Percentiles rank a stretch among this genome's conserved stretches.
These are phyloP conservation scores for Eunapius fragilis DNA, from an alignment of 37 sponge, comb jelly and placozoan species.

Conservation along the genomic window DNA sequence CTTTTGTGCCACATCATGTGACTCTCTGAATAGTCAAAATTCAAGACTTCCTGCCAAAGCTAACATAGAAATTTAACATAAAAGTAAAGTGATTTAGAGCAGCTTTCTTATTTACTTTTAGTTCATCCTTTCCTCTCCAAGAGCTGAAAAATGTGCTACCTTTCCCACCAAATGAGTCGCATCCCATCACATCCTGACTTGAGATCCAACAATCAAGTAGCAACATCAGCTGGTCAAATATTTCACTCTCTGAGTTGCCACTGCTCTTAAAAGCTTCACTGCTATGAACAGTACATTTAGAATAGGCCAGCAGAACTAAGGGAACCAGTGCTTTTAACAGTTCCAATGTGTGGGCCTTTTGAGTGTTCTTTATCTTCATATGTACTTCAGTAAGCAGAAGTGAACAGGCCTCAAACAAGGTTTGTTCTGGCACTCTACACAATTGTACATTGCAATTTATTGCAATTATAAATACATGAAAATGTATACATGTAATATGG, in stretches of 20 bases:
- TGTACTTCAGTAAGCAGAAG: background rate
- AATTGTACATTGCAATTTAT: no score
- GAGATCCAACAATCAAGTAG: background rate
- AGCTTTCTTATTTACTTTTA: background rate
- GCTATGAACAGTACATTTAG: background rate
- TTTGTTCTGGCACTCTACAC: background rate
- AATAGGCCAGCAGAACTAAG: background rate
- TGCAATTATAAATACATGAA: no score
- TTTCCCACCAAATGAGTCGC: background rate
- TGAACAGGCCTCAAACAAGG: background rate
- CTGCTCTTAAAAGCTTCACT: background rate
- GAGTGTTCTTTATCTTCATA: background rate
- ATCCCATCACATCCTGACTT: background rate
- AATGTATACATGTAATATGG: no score
- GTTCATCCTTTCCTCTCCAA: background rate
- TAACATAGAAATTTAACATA: background rate
- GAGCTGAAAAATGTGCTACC: background rate
- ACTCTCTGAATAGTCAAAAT: background rate
- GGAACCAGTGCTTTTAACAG: background rate
- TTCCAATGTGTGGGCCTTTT: background rate
- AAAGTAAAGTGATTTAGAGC: no score
- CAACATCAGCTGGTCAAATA: background rate
- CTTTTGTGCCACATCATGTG: background rate
- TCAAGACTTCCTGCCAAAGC: background rate
- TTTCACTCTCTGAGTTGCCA: background rate